Evolutionary conservation across 2,797 vertebrate genomes (phyloP), one percentile per base, ranked within the genome.

Genomic region (Galagoides demidoff): DNA sequence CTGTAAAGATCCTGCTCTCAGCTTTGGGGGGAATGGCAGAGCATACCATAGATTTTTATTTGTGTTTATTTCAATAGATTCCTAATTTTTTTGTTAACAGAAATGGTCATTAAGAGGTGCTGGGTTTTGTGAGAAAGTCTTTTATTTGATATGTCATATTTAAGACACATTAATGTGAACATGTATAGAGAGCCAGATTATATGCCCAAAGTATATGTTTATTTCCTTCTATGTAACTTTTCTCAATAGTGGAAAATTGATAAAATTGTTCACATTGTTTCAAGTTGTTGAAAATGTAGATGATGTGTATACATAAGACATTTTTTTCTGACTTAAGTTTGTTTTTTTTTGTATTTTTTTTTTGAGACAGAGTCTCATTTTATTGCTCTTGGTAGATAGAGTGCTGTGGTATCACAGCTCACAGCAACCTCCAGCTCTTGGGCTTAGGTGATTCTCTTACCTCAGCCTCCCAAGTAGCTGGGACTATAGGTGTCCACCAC

Each of bases 101-200:
- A 90, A 83, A 17, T 93, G 43, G 8, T 70, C 78, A 89, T 90
- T 96, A 85, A 81, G 61, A 88, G 68, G 59, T 76, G 29, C 43
- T 96, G 39, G 61, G 84, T 95, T 95, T 91, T 95, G 37, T 95
- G 85, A 94, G 74, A 79, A 90, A 84, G 63, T 85, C 39, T 17
- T 89, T 66, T 95, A 86, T 88, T 66, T 90, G 61, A 76, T 17
- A 68, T 19, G 10, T 90, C 88, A 55, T 92, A 31, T 85, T 94
- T 92, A 87, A 84, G 37, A 14, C 0, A 14, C 12, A 27, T 81
- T 95, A 89, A 64, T 76, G 29, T 89, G 78, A 93, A 84, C 19
- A 37, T 90, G 25, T 68, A 64, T 31, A 63, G 88, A 78, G 83
- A 85, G 13, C 29, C 68, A 61, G 4, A 11, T 92, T 90, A 25